phyloP scores from a whole-genome alignment of 2,888 invertebrate species.

The Choreutis nemorana region DNA sequence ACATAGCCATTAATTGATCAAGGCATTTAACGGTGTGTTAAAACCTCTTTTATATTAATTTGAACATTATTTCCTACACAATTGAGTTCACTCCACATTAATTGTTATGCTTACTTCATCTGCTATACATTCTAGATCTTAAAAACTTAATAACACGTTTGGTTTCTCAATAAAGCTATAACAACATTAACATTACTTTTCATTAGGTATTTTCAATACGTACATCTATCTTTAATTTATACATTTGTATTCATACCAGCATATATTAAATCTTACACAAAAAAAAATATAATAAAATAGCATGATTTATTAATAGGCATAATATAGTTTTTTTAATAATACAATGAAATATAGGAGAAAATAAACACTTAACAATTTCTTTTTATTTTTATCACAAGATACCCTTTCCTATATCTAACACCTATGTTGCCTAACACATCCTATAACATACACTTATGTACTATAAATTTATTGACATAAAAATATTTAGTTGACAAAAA shows the following conservation, averaged over 20 bases:
- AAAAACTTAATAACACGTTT: constrained; percentile 64
- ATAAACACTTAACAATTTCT: constrained; percentile 26
- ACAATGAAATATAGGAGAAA: constrained; percentile 35
- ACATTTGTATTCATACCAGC: constrained; percentile 25
- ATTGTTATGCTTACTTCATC: constrained; percentile 9
- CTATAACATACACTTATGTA: constrained; percentile 42
- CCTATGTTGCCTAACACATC: constrained; percentile 23
- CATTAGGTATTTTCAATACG: constrained; percentile 35
- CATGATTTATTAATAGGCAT: constrained; percentile 18
- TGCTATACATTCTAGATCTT: constrained; percentile 29
- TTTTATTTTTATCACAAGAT: constrained; percentile 38
- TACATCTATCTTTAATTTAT: constrained; percentile 28
- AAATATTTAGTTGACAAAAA: constrained; percentile 47
- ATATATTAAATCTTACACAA: constrained; percentile 24
- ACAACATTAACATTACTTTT: constrained; percentile 57
- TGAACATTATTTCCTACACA: constrained; percentile 1
- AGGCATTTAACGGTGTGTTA: too few species aligned
- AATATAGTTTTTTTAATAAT: constrained; percentile 17
- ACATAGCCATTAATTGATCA: constrained; percentile 1
- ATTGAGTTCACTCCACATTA: neutral
- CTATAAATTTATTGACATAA: constrained; percentile 51
- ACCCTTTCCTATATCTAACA: constrained; percentile 29
- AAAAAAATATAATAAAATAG: constrained; percentile 21
- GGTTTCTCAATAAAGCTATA: constrained; percentile 62
- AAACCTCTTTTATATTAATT: constrained; percentile 5